Base-by-base conservation (phyloP, 2,113 vertebrate species). In the Eurystomus gularis region DNA sequence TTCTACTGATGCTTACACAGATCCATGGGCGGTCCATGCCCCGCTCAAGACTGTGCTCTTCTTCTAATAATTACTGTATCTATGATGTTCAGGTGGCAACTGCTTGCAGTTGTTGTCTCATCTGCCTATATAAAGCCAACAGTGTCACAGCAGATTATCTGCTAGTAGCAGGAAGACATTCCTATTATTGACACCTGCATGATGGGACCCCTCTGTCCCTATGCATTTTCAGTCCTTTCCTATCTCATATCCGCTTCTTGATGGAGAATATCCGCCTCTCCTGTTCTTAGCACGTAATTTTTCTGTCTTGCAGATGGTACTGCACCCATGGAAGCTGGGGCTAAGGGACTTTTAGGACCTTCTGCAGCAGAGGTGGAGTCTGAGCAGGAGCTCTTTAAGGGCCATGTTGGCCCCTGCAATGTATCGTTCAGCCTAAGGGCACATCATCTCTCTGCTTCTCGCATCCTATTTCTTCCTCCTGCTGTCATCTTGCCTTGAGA, bases 401-500 rank as follows among this genome's bases (percentile, higher is more conserved):
- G 49, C 82, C n/a, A 7, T 33, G 17, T 64, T 95, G 62, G 54
- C 76, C 77, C 55, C 44, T 0, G 4, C 44, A 87, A 72, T 4
- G 1, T 87, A 64, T 86, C 35, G 81, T 23, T 90, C 3, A 12
- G 78, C 86, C 73, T 78, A 20, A 78, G 68, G 95, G 86, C 61
- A 70, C 42, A 87, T 95, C 58, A 94, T 86, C 52, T 87, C 69
- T 86, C 60, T 85, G 60, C 79, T 95, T 66, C 78, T 93, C 0
- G 0, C 61, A 88, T 89, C 84, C 91, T 86, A 31, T 86, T 94
- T 96, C 80, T 85, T 95, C 49, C 71, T 96, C 84, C 86, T 95
- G 91, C 94, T 96, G 92, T 96, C 93, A 80, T 94, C 86, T 94
- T 94, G 93, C 95, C 96, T 96, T 66, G 84, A 92, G 95, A 95